Evolutionary conservation across 2,113 vertebrate genomes (phyloP).

Genomic region (Dendrocopos noguchii): DNA sequence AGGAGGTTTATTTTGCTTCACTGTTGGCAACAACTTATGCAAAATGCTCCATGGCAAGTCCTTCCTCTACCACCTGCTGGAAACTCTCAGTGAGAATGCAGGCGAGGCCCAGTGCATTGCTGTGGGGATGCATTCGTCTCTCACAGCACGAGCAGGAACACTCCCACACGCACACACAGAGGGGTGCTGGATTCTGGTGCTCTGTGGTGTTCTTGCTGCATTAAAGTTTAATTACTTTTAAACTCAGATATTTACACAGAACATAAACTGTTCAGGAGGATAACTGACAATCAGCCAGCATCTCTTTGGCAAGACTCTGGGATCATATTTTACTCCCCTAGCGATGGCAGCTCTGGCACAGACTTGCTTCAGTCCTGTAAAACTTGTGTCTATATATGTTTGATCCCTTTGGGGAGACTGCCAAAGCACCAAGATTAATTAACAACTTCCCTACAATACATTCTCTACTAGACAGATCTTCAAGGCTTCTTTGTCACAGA

Average conservation of each 20-base stretch:
- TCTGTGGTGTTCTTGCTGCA: neutral
- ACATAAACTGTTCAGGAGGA: neutral
- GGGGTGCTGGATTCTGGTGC: neutral
- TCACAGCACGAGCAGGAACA: neutral
- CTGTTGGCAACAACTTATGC: neutral
- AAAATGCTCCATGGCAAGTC: neutral
- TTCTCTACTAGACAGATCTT: constrained; percentile 16
- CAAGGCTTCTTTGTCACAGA: constrained; percentile 9
- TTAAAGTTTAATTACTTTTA: constrained; percentile 56
- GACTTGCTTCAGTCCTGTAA: constrained; percentile 17
- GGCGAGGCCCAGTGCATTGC: neutral
- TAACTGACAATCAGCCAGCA: constrained; percentile 27
- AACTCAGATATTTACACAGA: constrained; percentile 31
- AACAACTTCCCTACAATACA: constrained; percentile 52
- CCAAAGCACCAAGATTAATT: constrained; percentile 61
- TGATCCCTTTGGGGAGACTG: constrained; percentile 43
- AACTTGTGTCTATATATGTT: constrained; percentile 4
- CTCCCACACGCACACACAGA: neutral
- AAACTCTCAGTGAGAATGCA: neutral
- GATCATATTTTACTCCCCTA: constrained; percentile 15
- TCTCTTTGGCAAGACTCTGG: neutral
- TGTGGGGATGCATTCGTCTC: neutral
- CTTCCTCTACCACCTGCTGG: constrained; percentile 8
- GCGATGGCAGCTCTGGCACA: constrained; percentile 39
- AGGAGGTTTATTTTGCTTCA: neutral